Evolutionary conservation across 2,888 invertebrate genomes (phyloP).

Genomic region (Sphinx pinastri): DNA sequence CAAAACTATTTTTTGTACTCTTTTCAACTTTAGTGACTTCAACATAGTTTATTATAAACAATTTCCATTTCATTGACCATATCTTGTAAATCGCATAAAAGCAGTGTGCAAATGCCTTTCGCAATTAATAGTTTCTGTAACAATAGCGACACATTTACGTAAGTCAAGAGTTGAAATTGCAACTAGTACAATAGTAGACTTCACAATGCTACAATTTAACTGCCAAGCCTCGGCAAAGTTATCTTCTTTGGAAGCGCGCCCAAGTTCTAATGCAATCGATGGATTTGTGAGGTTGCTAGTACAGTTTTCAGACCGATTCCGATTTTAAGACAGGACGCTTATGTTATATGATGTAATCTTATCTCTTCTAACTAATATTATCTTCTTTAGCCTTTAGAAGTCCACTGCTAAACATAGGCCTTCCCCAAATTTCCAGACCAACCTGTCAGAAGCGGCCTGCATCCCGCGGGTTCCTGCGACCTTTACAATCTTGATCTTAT

Average conservation of each 20-base stretch:
- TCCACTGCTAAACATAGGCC: too few relatives aligned
- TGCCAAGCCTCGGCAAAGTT: slow-evolving; percentile 12
- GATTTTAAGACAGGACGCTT: background rate
- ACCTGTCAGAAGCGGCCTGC: too few relatives aligned
- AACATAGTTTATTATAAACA: background rate
- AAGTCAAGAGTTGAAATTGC: slow-evolving; percentile 9
- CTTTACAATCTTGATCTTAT: too few relatives aligned
- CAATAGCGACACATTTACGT: background rate
- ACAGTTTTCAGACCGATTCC: background rate
- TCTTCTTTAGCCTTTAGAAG: too few relatives aligned
- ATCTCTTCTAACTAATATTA: too few relatives aligned
- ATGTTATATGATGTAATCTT: too few relatives aligned
- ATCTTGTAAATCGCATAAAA: background rate
- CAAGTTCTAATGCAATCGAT: slow-evolving; percentile 12
- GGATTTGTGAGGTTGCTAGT: background rate
- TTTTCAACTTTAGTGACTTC: too few relatives aligned
- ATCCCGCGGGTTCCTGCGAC: too few relatives aligned
- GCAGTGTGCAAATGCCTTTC: background rate
- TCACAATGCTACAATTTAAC: slow-evolving; percentile 16
- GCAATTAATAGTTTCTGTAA: background rate
- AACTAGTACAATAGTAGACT: background rate
- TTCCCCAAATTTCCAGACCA: too few relatives aligned
- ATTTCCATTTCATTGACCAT: background rate
- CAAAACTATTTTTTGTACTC: background rate
- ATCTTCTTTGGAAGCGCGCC: slow-evolving; percentile 21